Conservation (phyloP, 2,797 vertebrate genomes). For the Euthynnus affinis region DNA sequence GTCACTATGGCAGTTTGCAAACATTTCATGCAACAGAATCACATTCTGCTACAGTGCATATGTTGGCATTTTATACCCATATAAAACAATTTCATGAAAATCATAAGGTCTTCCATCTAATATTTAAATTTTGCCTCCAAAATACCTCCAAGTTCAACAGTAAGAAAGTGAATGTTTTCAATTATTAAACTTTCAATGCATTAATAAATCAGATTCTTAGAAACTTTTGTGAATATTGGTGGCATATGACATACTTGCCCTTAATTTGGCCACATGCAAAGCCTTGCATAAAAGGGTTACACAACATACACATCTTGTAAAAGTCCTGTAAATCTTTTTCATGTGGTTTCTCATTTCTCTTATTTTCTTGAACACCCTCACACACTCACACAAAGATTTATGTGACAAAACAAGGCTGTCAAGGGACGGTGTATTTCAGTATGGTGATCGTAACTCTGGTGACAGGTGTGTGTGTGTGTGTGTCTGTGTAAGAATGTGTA, state of each 20-base stretch:
- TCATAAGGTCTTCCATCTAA: too few species aligned
- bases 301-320: background rate
- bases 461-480: constrained; percentile 42
- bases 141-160: background rate
- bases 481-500: background rate
- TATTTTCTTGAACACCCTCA: background rate
- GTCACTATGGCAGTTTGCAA: constrained; percentile 55
- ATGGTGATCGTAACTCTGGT: constrained; percentile 14
- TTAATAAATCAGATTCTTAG: constrained; percentile 1
- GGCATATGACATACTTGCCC: background rate
- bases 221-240: background rate
- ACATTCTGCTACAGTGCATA: background rate
- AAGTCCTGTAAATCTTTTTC: background rate
- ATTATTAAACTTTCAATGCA: background rate
- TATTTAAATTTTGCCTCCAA: background rate
- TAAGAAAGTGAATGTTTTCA: background rate
- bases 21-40: constrained; percentile 10
- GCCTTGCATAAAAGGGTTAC: background rate
- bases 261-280: background rate
- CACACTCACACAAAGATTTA: constrained; percentile 7
- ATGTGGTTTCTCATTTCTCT: too few species aligned
- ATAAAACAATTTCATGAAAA: too few species aligned
- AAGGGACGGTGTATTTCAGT: background rate
- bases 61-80: too few species aligned
- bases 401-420: background rate